These are phyloP conservation scores for Melanaphis sacchari DNA, from an alignment of 1,140 invertebrate species.

Conservation along the genomic window DNA sequence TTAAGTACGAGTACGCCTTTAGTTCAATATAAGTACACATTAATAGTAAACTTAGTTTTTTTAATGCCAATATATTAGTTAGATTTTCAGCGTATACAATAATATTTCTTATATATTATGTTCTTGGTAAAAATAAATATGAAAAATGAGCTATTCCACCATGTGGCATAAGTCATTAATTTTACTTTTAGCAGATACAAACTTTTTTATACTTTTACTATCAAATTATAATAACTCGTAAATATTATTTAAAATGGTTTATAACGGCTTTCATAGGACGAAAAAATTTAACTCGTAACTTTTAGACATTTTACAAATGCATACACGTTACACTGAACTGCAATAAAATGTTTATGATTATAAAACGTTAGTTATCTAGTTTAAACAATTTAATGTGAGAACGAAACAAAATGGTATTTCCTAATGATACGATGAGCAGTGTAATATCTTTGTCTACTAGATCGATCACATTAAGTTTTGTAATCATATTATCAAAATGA, in stretches of 20 bases:
- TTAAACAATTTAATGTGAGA: background rate
- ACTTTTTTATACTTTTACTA: background rate
- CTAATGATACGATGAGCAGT: background rate
- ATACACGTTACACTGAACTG: background rate
- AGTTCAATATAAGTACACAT: no score
- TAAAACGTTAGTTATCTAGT: background rate
- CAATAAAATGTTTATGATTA: background rate
- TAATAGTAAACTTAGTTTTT: no score
- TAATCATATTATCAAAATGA: background rate
- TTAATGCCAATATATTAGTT: no score
- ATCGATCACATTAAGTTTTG: background rate
- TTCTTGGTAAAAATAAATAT: background rate
- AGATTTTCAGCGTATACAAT: no score
- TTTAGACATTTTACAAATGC: background rate
- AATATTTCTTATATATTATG: background rate
- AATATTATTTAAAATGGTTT: background rate
- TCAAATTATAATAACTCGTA: conserved; percentile 11
- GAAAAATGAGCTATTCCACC: background rate
- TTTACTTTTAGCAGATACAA: background rate
- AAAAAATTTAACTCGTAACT: background rate
- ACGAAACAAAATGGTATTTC: background rate
- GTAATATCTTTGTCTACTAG: background rate
- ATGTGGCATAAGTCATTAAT: conserved; percentile 12
- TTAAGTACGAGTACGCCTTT: no score
- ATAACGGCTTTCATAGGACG: background rate